Evolutionary conservation across 2,888 invertebrate genomes (phyloP).

Genomic region (Notocelia uddmanniana): DNA sequence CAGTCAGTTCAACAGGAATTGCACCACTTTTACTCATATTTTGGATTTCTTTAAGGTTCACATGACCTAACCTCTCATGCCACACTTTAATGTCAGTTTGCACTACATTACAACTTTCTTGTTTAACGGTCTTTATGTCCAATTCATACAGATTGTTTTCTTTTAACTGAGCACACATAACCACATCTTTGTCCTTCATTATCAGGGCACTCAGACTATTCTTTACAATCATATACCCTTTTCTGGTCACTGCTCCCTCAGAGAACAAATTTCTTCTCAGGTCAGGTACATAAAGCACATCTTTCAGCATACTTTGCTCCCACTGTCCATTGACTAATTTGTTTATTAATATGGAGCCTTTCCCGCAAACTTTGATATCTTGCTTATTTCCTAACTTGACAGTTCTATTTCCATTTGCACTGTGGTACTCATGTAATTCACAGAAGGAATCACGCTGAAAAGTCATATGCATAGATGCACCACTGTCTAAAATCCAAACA

Average conservation of each 20-base stretch:
- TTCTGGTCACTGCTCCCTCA: slow-evolving; percentile 54
- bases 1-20: slow-evolving; percentile 36
- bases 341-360: slow-evolving; percentile 51
- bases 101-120: slow-evolving; percentile 39
- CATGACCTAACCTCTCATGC: slow-evolving; percentile 50
- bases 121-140: slow-evolving; percentile 43
- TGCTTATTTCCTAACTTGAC: slow-evolving; percentile 53
- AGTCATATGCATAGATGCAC: slow-evolving; percentile 53
- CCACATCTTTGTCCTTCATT: slow-evolving; percentile 20
- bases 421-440: slow-evolving; percentile 42
- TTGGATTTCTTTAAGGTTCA: slow-evolving; percentile 48
- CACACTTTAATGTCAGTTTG: slow-evolving; percentile 41
- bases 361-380: slow-evolving; percentile 52
- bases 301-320: slow-evolving; percentile 43
- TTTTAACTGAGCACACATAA: too few relatives aligned
- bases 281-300: slow-evolving; percentile 53
- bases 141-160: slow-evolving; percentile 51
- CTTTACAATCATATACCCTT: slow-evolving; percentile 54
- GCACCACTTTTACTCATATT: slow-evolving; percentile 48
- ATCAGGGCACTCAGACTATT: slow-evolving; percentile 46
- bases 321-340: slow-evolving; percentile 52
- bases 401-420: slow-evolving; percentile 35
- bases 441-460: slow-evolving; percentile 49
- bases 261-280: slow-evolving; percentile 61
- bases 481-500: slow-evolving; percentile 51